A percentile compares a stretch with the other conserved stretches of the same genome.
Evolutionary conservation across 2,797 vertebrate species (phyloP).

Genomic region (Gadopsis bispinosus): DNA sequence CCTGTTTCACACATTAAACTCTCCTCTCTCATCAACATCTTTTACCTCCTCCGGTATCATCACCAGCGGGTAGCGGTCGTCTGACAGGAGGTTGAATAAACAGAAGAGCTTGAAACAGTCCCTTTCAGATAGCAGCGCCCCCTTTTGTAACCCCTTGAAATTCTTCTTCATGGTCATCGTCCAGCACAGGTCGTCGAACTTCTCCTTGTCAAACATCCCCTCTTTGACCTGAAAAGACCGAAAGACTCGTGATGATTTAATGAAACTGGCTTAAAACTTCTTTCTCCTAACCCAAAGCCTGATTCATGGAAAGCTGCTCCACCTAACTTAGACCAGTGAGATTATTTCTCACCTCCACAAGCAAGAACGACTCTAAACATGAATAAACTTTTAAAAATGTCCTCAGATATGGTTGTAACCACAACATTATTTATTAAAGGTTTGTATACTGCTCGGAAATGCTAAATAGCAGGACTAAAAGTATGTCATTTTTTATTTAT

Average conservation of each 20-base stretch:
- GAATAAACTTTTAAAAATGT: neutral
- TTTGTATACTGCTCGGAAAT: neutral
- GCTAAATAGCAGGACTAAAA: no score
- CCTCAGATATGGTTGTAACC: no score
- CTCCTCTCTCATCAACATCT: neutral
- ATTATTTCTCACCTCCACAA: neutral
- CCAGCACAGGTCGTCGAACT: constrained; percentile 88
- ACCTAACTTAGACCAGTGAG: no score
- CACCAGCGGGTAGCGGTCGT: constrained; percentile 87
- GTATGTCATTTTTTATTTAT: no score
- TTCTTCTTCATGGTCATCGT: constrained; percentile 89
- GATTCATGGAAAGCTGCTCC: neutral
- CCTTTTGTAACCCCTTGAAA: constrained; percentile 63
- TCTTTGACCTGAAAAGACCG: constrained; percentile 79
- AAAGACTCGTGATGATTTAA: neutral
- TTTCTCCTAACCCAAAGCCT: neutral
- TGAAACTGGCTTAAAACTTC: neutral
- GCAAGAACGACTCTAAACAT: neutral
- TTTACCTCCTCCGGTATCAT: constrained; percentile 87
- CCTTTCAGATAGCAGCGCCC: constrained; percentile 72
- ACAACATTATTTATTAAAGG: neutral
- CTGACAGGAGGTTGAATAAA: constrained; percentile 88
- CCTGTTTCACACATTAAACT: neutral
- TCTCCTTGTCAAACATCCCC: constrained; percentile 87
- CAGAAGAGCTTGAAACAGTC: constrained; percentile 89